Conservation (phyloP, 2,113 vertebrate species). For the Chaetops frenatus region DNA sequence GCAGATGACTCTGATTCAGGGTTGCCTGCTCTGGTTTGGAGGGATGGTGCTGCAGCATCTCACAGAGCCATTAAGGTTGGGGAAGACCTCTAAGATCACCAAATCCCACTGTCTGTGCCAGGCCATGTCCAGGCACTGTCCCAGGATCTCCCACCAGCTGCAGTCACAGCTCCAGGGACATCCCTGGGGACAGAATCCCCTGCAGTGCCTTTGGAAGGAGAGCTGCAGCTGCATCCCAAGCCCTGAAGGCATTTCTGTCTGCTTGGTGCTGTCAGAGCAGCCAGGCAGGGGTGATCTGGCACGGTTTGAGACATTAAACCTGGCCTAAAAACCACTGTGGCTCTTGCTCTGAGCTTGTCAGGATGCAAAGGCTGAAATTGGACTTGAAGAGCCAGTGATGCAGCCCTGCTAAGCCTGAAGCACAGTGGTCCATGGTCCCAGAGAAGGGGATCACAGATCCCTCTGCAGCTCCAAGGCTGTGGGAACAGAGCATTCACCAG, state of each 20-base stretch:
- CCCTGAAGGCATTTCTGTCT: not conserved
- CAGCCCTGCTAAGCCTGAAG: not conserved
- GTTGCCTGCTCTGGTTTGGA: not conserved
- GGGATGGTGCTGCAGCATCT: not conserved
- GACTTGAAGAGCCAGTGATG: not conserved
- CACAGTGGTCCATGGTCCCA: fast-evolving
- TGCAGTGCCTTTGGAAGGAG: not conserved
- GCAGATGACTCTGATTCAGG: fast-evolving
- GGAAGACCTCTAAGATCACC: not conserved
- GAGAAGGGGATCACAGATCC: not conserved
- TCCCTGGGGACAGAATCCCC: not conserved
- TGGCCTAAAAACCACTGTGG: not conserved
- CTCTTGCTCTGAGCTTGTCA: not conserved
- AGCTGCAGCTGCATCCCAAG: not conserved
- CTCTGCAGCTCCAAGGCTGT: not conserved
- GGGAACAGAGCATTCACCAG: not conserved
- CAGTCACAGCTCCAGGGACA: not conserved
- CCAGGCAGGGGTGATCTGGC: not conserved
- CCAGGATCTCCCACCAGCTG: not conserved
- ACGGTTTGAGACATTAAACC: not conserved
- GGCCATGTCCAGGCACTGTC: not conserved
- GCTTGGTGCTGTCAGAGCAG: not conserved
- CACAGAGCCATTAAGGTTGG: fast-evolving
- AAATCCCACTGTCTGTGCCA: not conserved
- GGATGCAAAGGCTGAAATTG: not conserved